Percentiles rank a stretch among this genome's conserved stretches.
Evolutionary conservation across 2,113 vertebrate genomes (phyloP).

Genomic region (Ceyx cyanopectus): DNA sequence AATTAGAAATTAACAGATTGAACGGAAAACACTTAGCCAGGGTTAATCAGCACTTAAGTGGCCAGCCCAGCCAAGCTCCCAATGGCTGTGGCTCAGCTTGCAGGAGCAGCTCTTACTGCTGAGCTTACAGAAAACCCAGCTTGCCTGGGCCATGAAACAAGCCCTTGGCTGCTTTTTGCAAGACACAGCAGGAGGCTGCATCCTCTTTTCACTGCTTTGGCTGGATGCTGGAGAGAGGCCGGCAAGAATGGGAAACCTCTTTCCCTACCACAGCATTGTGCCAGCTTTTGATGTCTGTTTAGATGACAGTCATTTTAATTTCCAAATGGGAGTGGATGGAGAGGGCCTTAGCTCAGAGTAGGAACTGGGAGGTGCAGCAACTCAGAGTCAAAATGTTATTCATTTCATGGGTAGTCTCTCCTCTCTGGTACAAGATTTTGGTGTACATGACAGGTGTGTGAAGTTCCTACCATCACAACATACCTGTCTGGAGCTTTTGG

Average conservation of each 20-base stretch:
- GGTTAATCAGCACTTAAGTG: conserved; percentile 70
- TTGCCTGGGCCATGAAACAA: neutral
- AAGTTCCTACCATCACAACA: neutral
- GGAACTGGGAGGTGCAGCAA: neutral
- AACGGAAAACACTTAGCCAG: conserved; percentile 47
- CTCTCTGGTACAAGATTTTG: neutral
- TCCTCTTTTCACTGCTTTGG: neutral
- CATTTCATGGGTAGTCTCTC: neutral
- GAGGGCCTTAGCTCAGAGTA: neutral
- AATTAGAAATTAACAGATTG: conserved; percentile 61
- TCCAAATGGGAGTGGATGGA: neutral
- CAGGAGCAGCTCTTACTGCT: accelerated
- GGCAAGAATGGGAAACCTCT: neutral
- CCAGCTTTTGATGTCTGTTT: neutral
- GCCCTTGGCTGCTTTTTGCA: neutral
- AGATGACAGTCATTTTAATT: accelerated
- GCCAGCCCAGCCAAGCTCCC: neutral
- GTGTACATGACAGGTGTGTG: neutral
- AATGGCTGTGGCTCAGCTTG: neutral
- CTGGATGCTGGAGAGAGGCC: neutral
- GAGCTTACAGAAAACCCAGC: neutral
- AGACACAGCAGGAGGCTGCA: neutral
- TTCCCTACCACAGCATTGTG: neutral
- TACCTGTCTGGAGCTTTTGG: neutral
- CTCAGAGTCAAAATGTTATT: neutral